Percentiles rank a stretch among this genome's conserved stretches.
These are phyloP conservation scores for Phaonia tiefii DNA, from an alignment of 2,888 invertebrate genomes.

Conservation along the genomic window DNA sequence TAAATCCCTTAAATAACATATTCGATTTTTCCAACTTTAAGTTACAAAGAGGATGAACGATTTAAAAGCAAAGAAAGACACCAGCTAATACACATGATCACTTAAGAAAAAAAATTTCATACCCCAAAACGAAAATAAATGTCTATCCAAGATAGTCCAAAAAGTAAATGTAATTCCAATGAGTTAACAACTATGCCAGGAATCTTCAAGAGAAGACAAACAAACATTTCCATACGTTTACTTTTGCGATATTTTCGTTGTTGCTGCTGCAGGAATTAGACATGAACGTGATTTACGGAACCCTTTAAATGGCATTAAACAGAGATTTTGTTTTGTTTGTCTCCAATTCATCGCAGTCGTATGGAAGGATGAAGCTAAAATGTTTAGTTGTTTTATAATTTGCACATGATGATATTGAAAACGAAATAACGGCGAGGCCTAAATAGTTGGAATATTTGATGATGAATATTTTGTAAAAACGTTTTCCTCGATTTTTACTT, in stretches of 20 bases:
- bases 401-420: conserved; percentile 62
- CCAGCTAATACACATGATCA: conserved; percentile 32
- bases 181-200: conserved; percentile 77
- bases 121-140: conserved; percentile 19
- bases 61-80: conserved; percentile 56
- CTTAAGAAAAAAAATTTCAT: conserved; percentile 3
- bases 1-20: too few species aligned
- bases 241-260: conserved; percentile 32
- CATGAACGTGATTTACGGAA: conserved; percentile 80
- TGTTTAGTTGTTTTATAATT: conserved; percentile 35
- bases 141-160: conserved; percentile 48
- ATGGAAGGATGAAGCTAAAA: conserved; percentile 41
- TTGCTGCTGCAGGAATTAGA: conserved; percentile 74
- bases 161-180: conserved; percentile 72
- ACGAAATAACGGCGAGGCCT: conserved; percentile 65
- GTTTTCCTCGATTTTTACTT: conserved; percentile 13
- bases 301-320: conserved; percentile 75
- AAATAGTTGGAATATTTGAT: conserved; percentile 65
- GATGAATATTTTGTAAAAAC: conserved; percentile 61
- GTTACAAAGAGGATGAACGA: too few species aligned
- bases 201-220: conserved; percentile 70
- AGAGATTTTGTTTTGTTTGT: conserved; percentile 19
- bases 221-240: conserved; percentile 64
- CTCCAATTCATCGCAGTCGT: conserved; percentile 25
- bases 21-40: too few species aligned